Base-by-base conservation (phyloP, 2,797 vertebrate species). In the Gobionotothen gibberifrons region DNA sequence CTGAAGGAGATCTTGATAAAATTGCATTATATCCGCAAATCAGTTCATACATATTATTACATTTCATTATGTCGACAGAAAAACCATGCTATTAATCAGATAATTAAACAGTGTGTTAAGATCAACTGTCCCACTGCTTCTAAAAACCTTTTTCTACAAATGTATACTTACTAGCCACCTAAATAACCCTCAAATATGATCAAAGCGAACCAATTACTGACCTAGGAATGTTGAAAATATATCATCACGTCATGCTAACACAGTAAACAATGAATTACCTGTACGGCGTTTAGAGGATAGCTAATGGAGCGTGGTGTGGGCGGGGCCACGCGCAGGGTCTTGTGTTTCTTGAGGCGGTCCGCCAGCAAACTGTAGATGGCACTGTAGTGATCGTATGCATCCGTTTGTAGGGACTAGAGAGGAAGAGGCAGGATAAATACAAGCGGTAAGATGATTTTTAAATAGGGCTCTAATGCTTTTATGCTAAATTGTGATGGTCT, bases 331-430 rank as follows among this genome's bases (percentile, higher is more conserved):
- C 95, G 96, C 78, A 99, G 92, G 5, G 96, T 97, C 95, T 99
- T 99, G 90, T 99, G 96, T 82, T 96, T 95, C 93, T 96, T 98
- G 68, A 97, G 95, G 22, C 97, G 96, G 84, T 99, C 98, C 11
- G 96, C 96, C 78, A 99, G 94, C 91, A 99, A 94, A 92, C 97
- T 98, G 94, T 99, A 99, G 94, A 99, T 99, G 77, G 98, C 98
- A 76, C 97, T 99, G 94, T 97, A 98, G 96, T 99, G 97, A 94
- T 99, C 98, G 2, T 99, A 99, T 21, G 97, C 97, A 5, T 99
- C 98, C 2, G 97, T 96, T 72, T 96, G 93, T 69, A 99, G 84
- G 1, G 98, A 99, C 98, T 99, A 57, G 0, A 82, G 53, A 71
- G 29, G 19, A 60, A 63, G 63, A 54, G 16, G 3, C 8, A 51